These are phyloP conservation scores for Sus scrofa DNA, from an alignment of 2,113 vertebrate species.

Conservation along the genomic window T2T-Sscrofa CM000820.6:19241501-19242000, in stretches of 20 bases:
- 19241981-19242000: constrained; percentile 73
- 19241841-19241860: constrained; percentile 85
- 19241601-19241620: constrained; percentile 77
- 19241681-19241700: constrained; percentile 65
- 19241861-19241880: constrained; percentile 82
- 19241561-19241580: constrained; percentile 66
- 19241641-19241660: constrained; percentile 85
- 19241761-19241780: constrained; percentile 89
- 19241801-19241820: constrained; percentile 87
- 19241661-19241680: constrained; percentile 84
- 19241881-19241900: constrained; percentile 76
- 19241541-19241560: constrained; percentile 66
- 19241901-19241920: constrained; percentile 76
- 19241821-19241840: constrained; percentile 87
- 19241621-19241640: constrained; percentile 82
- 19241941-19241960: constrained; percentile 72
- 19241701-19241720: constrained; percentile 87
- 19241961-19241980: constrained; percentile 64
- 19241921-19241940: constrained; percentile 76
- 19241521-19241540: constrained; percentile 67
- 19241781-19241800: constrained; percentile 82
- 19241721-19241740: constrained; percentile 85
- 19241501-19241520: constrained; percentile 65
- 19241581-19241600: constrained; percentile 79
- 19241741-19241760: constrained; percentile 89